A percentile compares a stretch with the other conserved stretches of the same genome.
phyloP scores from a whole-genome alignment of 2,113 vertebrate genomes.

The Terrapene triunguis region DNA sequence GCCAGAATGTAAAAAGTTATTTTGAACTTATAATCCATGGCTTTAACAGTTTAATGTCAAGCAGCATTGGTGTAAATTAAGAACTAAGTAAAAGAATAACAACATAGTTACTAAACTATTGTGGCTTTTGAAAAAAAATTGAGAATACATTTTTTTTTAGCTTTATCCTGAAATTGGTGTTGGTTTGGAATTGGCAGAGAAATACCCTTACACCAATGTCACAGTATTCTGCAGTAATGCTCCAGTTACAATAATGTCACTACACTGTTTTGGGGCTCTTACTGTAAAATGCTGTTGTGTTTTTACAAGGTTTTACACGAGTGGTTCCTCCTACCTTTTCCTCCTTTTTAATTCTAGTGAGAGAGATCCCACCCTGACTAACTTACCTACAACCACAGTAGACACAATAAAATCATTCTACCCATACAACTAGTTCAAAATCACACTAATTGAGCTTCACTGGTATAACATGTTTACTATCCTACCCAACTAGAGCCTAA shows the following conservation, averaged over 20 bases:
- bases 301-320: background rate
- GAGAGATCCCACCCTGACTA: background rate
- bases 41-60: constrained; percentile 71
- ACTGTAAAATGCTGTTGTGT: background rate
- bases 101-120: constrained; percentile 3
- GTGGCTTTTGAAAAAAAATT: constrained; percentile 24
- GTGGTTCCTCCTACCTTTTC: background rate
- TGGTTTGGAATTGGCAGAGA: background rate
- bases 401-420: background rate
- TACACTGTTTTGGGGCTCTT: background rate
- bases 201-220: background rate
- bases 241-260: background rate
- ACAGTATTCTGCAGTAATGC: background rate
- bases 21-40: constrained; percentile 66
- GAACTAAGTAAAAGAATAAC: constrained; percentile 61
- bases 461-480: background rate
- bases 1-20: constrained; percentile 63
- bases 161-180: background rate
- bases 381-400: background rate
- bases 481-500: background rate
- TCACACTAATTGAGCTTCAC: background rate
- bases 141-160: constrained; percentile 24
- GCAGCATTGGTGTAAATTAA: constrained; percentile 60
- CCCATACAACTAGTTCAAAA: background rate
- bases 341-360: background rate